phyloP scores from a whole-genome alignment of 2,797 vertebrate species.

The Gambelia wislizenii region DNA sequence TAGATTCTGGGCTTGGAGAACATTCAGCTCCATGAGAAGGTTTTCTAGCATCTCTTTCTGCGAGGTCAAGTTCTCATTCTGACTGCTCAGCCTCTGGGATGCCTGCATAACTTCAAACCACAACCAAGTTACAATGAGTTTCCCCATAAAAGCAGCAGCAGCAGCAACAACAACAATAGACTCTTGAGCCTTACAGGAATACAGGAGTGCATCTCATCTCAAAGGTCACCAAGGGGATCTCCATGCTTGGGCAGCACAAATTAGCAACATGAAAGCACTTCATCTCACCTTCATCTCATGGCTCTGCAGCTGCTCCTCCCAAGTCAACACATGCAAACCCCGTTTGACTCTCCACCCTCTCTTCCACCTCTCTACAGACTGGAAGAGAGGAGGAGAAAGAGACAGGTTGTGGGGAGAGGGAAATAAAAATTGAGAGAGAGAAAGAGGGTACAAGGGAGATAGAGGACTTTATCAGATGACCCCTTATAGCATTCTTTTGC shows the following conservation, averaged over 20 bases:
- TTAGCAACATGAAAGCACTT: background rate
- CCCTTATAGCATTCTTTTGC: no score
- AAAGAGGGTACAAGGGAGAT: no score
- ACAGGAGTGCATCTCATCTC: background rate
- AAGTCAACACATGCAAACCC: background rate
- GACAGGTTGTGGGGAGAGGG: background rate
- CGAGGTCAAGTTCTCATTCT: constrained; percentile 65
- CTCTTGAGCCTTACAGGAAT: background rate
- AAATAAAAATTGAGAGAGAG: background rate
- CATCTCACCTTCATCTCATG: background rate
- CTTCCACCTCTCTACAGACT: background rate
- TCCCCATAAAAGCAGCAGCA: no score
- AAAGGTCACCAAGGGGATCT: background rate
- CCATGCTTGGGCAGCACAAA: background rate
- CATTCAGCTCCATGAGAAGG: constrained; percentile 55
- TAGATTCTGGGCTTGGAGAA: constrained; percentile 63
- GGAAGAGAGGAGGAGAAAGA: background rate
- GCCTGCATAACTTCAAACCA: constrained; percentile 62
- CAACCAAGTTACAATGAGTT: constrained; percentile 14
- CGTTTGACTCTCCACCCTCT: background rate
- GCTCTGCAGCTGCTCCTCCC: background rate
- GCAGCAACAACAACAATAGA: no score
- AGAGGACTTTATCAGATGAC: no score
- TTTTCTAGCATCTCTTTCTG: constrained; percentile 62
- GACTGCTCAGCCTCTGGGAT: constrained; percentile 36